Conservation (phyloP, 2,113 vertebrate genomes). For the Cebidichthys violaceus region DNA sequence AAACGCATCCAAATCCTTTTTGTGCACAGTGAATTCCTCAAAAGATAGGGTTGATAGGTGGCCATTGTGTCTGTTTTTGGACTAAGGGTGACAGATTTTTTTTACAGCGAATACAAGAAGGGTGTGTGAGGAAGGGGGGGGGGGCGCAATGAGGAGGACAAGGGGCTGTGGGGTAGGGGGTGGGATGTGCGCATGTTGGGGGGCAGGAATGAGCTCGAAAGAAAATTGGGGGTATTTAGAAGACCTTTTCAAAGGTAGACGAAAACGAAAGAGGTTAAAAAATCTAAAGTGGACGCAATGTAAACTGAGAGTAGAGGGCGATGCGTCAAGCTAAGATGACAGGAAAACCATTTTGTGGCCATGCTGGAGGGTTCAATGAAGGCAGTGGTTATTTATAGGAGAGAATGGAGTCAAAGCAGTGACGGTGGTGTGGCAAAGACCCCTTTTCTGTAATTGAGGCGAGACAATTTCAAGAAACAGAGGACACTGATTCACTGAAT, state of each 20-base stretch:
- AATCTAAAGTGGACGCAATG: conserved; percentile 56
- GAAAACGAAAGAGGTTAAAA: conserved; percentile 39
- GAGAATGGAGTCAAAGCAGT: conserved; percentile 59
- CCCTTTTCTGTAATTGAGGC: conserved; percentile 24
- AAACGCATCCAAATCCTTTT: conserved; percentile 44
- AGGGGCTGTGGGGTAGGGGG: conserved; percentile 59
- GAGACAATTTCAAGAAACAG: conserved; percentile 26
- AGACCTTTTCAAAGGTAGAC: conserved; percentile 37
- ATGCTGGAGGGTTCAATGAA: conserved; percentile 64
- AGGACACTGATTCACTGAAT: conserved; percentile 33
- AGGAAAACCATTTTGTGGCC: conserved; percentile 79
- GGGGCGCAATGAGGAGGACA: conserved; percentile 61
- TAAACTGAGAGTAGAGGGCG: conserved; percentile 61
- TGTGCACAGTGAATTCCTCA: conserved; percentile 39
- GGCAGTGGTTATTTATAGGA: conserved; percentile 69
- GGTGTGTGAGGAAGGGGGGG: conserved; percentile 72
- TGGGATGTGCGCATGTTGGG: conserved; percentile 56
- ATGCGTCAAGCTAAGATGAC: conserved; percentile 77
- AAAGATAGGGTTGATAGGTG: conserved; percentile 44
- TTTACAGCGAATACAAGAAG: conserved; percentile 76
- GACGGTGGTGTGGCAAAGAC: conserved; percentile 20
- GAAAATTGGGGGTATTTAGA: conserved; percentile 72
- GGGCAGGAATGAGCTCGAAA: conserved; percentile 68
- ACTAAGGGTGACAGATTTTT: conserved; percentile 55
- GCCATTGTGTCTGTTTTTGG: conserved; percentile 45